Conservation (phyloP, 2,113 vertebrate genomes). For the Cricetomys ansorgei region DNA sequence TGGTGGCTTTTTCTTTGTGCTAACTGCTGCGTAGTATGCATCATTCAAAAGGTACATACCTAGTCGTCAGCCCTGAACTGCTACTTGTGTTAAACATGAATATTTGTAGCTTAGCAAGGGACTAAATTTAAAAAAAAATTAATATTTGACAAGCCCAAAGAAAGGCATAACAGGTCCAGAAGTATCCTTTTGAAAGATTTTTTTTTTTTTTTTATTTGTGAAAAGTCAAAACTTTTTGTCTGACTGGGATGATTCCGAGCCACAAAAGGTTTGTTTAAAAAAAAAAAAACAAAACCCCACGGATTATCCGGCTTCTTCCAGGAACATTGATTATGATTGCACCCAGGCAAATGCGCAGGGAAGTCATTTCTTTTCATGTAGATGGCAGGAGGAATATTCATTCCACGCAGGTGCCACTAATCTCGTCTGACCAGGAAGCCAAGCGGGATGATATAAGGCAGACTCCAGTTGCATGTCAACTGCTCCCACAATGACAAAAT, state of each 20-base stretch:
- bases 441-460: constrained; percentile 77
- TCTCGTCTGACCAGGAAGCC: constrained; percentile 79
- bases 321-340: constrained; percentile 58
- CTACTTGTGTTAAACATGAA: constrained; percentile 94
- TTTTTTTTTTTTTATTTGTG: constrained; percentile 78
- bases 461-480: constrained; percentile 80
- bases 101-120: constrained; percentile 92
- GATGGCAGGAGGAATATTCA: constrained; percentile 80
- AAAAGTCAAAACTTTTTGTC: constrained; percentile 86
- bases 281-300: too few relatives aligned
- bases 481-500: constrained; percentile 83
- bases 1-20: constrained; percentile 98
- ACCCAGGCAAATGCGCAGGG: background rate
- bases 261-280: constrained; percentile 80
- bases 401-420: constrained; percentile 82
- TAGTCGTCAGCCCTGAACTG: constrained; percentile 90
- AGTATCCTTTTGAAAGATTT: constrained; percentile 82
- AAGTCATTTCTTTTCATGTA: constrained; percentile 35
- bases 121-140: constrained; percentile 91
- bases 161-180: constrained; percentile 86
- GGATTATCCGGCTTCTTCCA: constrained; percentile 77
- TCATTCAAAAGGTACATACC: constrained; percentile 93
- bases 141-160: constrained; percentile 92
- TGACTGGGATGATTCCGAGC: constrained; percentile 76
- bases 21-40: constrained; percentile 91